Evolutionary conservation across 1,140 invertebrate genomes (phyloP), one percentile per base, ranked within the genome.

Genomic region (Drosophila lini): DNA sequence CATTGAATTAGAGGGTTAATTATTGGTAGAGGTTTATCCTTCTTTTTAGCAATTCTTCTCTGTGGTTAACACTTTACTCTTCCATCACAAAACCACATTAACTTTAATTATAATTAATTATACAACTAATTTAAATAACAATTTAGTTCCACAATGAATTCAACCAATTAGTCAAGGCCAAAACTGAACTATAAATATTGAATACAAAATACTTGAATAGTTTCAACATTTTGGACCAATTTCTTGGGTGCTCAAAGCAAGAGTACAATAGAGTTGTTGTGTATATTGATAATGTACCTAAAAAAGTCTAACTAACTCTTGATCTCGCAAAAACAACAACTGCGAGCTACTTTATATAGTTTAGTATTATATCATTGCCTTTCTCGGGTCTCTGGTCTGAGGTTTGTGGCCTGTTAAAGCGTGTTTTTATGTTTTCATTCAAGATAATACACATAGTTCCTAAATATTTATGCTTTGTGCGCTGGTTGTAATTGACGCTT

Each of bases 401-500:
- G 52, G 52, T 53, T 53, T 53, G 34, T 41, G 53, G 53, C 53
- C 53, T 56, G 53, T 41, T 56, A 56, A 56, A 56, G 52, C 52
- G 52, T 38, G 19, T 38, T 19, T 25, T 57, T 22, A 22, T 22
- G 22, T 22, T 28, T 28, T 5, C 25, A n/a, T 56, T 55, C 34
- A 25, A 11, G 19, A 38, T 22, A 53, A 36, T 22, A 36, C 32
- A 53, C 47, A 50, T 38, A 36, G 32, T 53, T 53, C 52, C 34
- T 38, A 53, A 36, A n/a, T 36, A 15, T 41, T 5, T 25, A 13
- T 6, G 15, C 28, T 44, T 62, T 53, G 52, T 53, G 52, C 52
- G 32, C 13, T 36, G 15, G 4, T 38, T 53, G 52, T 53, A 53
- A 53, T 53, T 53, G 52, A 53, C 52, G 47, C 28, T 11, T 31